Evolutionary conservation across 2,113 vertebrate species (phyloP).

Genomic region (Columba janthina): DNA sequence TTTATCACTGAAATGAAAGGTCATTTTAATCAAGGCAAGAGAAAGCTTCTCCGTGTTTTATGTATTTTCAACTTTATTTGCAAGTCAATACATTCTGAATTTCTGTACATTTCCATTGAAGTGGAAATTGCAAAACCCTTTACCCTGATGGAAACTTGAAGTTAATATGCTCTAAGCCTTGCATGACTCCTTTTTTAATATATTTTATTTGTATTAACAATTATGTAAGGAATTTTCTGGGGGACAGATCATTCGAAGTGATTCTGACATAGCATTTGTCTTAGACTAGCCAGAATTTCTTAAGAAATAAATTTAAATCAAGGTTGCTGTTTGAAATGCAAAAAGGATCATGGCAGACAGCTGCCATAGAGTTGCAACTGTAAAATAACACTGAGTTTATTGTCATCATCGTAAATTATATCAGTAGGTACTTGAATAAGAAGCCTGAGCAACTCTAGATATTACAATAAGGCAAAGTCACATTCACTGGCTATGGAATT

Average conservation of each 20-base stretch:
- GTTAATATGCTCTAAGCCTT: neutral
- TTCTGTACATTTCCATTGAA: constrained; percentile 17
- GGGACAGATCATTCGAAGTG: neutral
- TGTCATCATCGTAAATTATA: neutral
- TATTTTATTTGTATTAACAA: constrained; percentile 11
- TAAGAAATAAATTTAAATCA: constrained; percentile 7
- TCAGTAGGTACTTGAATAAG: neutral
- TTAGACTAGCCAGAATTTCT: neutral
- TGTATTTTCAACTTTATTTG: constrained; percentile 51
- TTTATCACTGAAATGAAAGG: constrained; percentile 36
- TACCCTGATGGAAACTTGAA: constrained; percentile 12
- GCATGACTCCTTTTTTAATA: neutral
- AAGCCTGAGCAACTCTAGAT: neutral
- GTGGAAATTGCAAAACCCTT: constrained; percentile 44
- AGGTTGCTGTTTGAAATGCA: neutral
- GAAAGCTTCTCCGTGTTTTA: constrained; percentile 35
- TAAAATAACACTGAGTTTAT: neutral
- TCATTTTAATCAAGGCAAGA: constrained; percentile 4
- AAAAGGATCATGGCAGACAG: neutral
- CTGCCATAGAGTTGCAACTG: neutral
- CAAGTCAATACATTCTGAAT: constrained; percentile 52
- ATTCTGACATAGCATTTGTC: neutral
- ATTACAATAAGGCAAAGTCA: neutral
- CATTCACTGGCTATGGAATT: neutral
- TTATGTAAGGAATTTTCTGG: neutral